These are phyloP conservation scores for Drosophila pseudotakahashii DNA, from an alignment of 2,888 invertebrate genomes.

Conservation along the genomic window DNA sequence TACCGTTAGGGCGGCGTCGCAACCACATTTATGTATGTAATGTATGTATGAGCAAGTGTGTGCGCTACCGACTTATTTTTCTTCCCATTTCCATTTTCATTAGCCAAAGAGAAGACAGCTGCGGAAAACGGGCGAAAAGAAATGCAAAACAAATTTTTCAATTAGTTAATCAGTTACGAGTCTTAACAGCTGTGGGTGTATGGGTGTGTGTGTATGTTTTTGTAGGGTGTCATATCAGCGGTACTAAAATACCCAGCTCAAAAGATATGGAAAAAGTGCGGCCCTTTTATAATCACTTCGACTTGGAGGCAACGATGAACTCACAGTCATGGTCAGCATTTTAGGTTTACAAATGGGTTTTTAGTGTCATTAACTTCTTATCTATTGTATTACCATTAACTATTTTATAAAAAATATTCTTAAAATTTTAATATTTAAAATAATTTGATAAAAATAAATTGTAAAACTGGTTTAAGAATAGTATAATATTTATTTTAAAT, in stretches of 20 bases:
- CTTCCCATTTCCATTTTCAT: conserved; percentile 34
- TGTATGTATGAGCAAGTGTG: background rate
- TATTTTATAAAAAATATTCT: too few relatives aligned
- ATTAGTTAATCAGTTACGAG: conserved; percentile 49
- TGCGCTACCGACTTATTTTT: conserved; percentile 11
- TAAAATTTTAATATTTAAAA: too few relatives aligned
- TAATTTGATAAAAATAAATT: too few relatives aligned
- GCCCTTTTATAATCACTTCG: conserved; percentile 1
- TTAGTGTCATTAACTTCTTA: background rate
- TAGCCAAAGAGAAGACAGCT: conserved; percentile 20
- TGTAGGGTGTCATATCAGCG: conserved; percentile 3
- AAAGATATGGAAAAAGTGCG: conserved; percentile 14
- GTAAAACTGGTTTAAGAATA: too few relatives aligned
- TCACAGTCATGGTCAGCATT: background rate
- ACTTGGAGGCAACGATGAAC: background rate
- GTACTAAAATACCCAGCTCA: conserved; percentile 7
- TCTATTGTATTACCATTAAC: too few relatives aligned
- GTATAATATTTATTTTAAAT: too few relatives aligned
- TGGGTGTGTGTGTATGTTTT: conserved; percentile 7
- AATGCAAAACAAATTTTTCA: conserved; percentile 52
- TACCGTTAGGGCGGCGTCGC: conserved; percentile 23
- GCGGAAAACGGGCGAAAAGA: conserved; percentile 13
- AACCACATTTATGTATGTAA: background rate
- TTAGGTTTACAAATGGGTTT: background rate
- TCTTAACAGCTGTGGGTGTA: conserved; percentile 8